Conservation (phyloP, 1,140 invertebrate genomes). For the Aphaenogaster floridana region DNA sequence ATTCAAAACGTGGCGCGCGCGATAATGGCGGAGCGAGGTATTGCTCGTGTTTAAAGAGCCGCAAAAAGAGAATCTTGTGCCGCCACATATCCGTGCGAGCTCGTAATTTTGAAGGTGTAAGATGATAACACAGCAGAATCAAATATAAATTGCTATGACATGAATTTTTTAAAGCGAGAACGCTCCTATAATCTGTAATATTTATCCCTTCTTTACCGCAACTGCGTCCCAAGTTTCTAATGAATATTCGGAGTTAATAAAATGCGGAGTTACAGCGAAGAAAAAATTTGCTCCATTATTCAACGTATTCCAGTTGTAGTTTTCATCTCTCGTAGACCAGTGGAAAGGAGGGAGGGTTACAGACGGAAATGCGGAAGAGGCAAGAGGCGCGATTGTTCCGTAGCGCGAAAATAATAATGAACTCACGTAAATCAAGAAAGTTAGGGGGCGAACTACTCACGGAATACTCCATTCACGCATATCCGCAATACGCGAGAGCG, state of each 20-base stretch:
- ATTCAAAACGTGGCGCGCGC: constrained; percentile 60
- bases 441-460: constrained; percentile 82
- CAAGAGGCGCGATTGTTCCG: constrained; percentile 79
- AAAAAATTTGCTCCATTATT: constrained; percentile 67
- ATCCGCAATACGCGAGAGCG: constrained; percentile 63
- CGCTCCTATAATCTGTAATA: not conserved
- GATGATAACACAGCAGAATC: not conserved
- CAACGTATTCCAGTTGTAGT: constrained; percentile 49
- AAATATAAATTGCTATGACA: not conserved
- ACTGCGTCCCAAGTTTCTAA: constrained; percentile 11
- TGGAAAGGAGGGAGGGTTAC: not conserved
- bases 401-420: constrained; percentile 85
- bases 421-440: constrained; percentile 85
- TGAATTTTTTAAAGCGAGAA: not conserved
- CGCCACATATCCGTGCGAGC: not conserved
- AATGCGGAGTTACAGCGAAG: not conserved
- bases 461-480: constrained; percentile 80
- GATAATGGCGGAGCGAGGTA: constrained; percentile 64
- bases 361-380: constrained; percentile 50
- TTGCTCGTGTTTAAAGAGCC: constrained; percentile 31
- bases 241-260: constrained; percentile 27
- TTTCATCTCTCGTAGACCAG: constrained; percentile 24
- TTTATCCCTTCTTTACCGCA: not conserved
- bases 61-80: not conserved
- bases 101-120: not conserved